These are phyloP conservation scores for Netelia fuscicornis DNA, from an alignment of 2,888 invertebrate genomes.

Conservation along the genomic window DNA sequence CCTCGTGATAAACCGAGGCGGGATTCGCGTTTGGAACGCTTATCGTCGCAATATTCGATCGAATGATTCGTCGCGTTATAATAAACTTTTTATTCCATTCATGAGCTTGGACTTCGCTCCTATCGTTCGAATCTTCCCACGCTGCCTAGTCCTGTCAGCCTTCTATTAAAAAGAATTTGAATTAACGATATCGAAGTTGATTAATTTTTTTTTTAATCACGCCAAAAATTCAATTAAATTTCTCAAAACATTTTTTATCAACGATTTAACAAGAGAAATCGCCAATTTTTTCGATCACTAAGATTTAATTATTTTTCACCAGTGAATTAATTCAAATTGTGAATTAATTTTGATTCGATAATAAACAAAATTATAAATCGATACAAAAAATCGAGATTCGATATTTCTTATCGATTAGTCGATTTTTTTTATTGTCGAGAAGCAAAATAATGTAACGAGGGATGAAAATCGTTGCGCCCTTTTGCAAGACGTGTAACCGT, in stretches of 20 bases:
- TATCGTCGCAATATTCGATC: background rate
- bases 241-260: no score
- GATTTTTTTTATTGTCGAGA: background rate
- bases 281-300: no score
- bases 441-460: background rate
- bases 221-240: no score
- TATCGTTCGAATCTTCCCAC: background rate
- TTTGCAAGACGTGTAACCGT: background rate
- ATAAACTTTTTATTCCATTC: background rate
- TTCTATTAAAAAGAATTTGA: background rate
- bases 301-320: no score
- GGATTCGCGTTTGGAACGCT: background rate
- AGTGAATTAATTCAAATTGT: background rate
- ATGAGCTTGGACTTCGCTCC: background rate
- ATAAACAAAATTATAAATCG: background rate
- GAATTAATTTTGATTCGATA: slow-evolving; percentile 17
- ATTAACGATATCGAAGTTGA: background rate
- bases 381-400: background rate
- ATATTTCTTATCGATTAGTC: background rate
- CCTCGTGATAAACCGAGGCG: background rate
- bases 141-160: background rate
- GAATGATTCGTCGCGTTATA: background rate
- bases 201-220: no score
- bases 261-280: no score
- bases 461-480: background rate